Conservation (phyloP, 1,140 invertebrate genomes). For the Trachymyrmex septentrionalis region DNA sequence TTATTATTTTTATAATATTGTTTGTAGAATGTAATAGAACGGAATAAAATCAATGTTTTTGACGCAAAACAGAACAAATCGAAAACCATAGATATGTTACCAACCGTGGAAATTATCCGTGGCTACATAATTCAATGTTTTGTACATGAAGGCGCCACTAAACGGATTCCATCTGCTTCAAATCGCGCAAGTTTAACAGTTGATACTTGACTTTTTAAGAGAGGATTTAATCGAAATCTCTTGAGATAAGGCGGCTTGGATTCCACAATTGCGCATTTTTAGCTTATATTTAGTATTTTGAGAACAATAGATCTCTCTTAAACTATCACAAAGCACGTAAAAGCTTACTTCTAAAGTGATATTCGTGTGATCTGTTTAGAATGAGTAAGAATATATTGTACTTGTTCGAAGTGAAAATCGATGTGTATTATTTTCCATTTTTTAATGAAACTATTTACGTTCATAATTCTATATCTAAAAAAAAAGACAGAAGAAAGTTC, state of each 20-base stretch:
- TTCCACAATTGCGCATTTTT: neutral
- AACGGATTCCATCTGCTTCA: too few species aligned
- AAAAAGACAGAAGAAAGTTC: neutral
- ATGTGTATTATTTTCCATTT: neutral
- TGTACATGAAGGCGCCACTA: too few species aligned
- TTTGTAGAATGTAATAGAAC: too few species aligned
- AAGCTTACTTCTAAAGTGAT: neutral
- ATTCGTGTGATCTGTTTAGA: neutral
- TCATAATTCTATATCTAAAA: neutral
- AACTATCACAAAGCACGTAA: neutral
- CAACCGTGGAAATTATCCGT: too few species aligned
- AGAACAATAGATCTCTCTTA: neutral
- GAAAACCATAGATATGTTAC: too few species aligned
- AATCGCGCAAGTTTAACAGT: too few species aligned
- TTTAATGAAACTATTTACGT: neutral
- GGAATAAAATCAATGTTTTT: too few species aligned
- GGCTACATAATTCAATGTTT: too few species aligned
- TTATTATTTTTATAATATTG: too few species aligned
- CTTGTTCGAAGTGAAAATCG: neutral
- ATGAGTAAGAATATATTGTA: constrained; percentile 41
- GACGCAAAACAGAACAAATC: too few species aligned
- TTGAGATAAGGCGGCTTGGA: neutral
- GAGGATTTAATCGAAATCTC: too few species aligned
- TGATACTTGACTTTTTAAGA: too few species aligned
- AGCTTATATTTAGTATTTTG: neutral